These are phyloP conservation scores for Agonopterix arenella DNA, from an alignment of 2,888 invertebrate genomes.

Conservation along the genomic window DNA sequence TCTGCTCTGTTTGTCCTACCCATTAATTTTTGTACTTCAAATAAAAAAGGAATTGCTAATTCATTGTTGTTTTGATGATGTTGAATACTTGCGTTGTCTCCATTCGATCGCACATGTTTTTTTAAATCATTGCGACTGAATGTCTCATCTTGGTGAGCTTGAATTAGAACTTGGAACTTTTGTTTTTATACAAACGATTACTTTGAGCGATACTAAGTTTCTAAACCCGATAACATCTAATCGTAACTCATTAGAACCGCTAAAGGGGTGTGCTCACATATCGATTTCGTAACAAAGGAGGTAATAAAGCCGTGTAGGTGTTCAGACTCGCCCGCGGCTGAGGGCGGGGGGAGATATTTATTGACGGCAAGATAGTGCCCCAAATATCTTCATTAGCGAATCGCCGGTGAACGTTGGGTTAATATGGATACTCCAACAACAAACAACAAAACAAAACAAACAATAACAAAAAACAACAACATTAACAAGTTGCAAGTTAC, in stretches of 20 bases:
- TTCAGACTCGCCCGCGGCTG: background rate
- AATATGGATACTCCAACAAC: conserved; percentile 28
- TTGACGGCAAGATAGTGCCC: conserved; percentile 11
- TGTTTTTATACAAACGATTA: too few relatives aligned
- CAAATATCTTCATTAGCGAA: conserved; percentile 12
- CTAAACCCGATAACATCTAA: conserved; percentile 18
- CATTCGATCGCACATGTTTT: too few relatives aligned
- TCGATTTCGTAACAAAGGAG: conserved; percentile 49
- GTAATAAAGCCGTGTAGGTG: conserved; percentile 13
- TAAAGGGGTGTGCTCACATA: conserved; percentile 32
- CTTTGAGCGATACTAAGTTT: background rate
- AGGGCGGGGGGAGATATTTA: conserved; percentile 12
- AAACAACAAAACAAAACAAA: too few relatives aligned
- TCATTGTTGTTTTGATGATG: too few relatives aligned
- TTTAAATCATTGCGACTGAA: too few relatives aligned
- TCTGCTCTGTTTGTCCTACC: background rate
- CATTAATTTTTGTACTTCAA: background rate
- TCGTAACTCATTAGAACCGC: conserved; percentile 9
- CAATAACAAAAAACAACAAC: too few relatives aligned
- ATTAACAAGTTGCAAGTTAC: too few relatives aligned
- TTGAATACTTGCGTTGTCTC: too few relatives aligned
- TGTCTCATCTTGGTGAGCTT: too few relatives aligned
- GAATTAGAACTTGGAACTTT: too few relatives aligned
- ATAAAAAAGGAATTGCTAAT: too few relatives aligned
- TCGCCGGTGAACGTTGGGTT: conserved; percentile 15